These are phyloP conservation scores for Leptocoma aspasia DNA, from an alignment of 2,113 vertebrate genomes.

Conservation along the genomic window DNA sequence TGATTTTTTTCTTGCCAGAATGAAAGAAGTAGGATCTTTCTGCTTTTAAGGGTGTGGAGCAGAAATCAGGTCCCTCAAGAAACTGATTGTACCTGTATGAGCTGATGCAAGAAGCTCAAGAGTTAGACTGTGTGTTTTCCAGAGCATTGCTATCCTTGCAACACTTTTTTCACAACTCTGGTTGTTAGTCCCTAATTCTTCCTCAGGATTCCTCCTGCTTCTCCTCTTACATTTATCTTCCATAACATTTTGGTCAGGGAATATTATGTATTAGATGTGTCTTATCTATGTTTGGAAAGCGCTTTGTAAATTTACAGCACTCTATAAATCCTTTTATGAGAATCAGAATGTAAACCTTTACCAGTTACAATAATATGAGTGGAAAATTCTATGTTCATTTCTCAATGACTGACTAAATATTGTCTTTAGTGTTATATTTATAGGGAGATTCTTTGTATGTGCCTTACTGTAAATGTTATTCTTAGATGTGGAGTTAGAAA, in stretches of 20 bases:
- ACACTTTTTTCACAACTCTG: background rate
- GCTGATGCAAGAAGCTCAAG: background rate
- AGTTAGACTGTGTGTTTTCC: background rate
- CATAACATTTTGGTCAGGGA: background rate
- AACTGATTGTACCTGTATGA: background rate
- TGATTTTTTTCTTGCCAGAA: background rate
- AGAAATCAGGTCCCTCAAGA: background rate
- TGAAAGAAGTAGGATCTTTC: background rate
- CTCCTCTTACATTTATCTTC: background rate
- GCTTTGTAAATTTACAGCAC: background rate
- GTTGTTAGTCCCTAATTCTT: background rate
- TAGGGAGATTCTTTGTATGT: background rate
- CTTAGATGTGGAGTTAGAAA: conserved; percentile 21
- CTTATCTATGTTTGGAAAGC: background rate
- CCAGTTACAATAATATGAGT: background rate
- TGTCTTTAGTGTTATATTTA: conserved; percentile 2
- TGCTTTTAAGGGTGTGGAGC: background rate
- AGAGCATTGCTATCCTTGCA: background rate
- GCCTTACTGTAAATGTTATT: conserved; percentile 13
- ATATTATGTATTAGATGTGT: no score
- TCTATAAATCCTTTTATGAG: background rate
- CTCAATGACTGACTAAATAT: conserved; percentile 23
- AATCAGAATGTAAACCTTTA: background rate
- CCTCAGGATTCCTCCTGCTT: background rate
- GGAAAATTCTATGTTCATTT: conserved; percentile 1